Evolutionary conservation across 2,113 vertebrate genomes (phyloP), one percentile per base, ranked within the genome.

Genomic region (Psephotus haematonotus): DNA sequence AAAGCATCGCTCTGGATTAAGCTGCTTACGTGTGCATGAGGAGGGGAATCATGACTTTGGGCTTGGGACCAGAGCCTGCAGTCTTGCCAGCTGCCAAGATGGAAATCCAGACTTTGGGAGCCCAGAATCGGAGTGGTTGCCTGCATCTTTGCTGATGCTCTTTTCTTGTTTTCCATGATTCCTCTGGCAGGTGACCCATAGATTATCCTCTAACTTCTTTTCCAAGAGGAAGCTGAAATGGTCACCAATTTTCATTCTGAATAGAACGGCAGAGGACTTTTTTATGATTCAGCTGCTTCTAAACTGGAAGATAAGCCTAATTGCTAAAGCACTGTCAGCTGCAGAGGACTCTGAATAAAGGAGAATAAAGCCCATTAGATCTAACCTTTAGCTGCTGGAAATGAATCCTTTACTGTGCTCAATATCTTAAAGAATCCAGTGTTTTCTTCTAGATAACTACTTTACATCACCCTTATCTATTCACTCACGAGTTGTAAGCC

Each of bases 381-480:
- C 63, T 62, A 94, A 44, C 60, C 31, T 71, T 44, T 22, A 93
- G 71, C 68, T 74, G 28, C 9, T 81, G 37, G 69, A 94, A 92
- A 70, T 3, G 6, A 93, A 18, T 13, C 57, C 57, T 84, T 79
- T 27, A 24, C 67, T 70, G 20, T 20, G 10, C n/a, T 86, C 64
- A 49, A 16, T 33, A 33, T 28, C 22, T 78, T 71, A 70, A 91
- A 79, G 20, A 60, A 86, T 7, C 25, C 60, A 20, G 25, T 9
- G 7, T 1, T 63, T 82, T 37, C 67, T 86, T 47, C 31, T 62
- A 37, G 55, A 91, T 81, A 92, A 82, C 59, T 28, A 50, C 81
- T 87, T 72, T 65, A 77, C 80, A 94, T 90, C 71, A 83, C 41
- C 31, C 84, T 88, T 88, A 88, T 95, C 90, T 95, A 18, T 28